phyloP scores from a whole-genome alignment of 2,113 vertebrate species.

The Myotis yumanensis region DNA sequence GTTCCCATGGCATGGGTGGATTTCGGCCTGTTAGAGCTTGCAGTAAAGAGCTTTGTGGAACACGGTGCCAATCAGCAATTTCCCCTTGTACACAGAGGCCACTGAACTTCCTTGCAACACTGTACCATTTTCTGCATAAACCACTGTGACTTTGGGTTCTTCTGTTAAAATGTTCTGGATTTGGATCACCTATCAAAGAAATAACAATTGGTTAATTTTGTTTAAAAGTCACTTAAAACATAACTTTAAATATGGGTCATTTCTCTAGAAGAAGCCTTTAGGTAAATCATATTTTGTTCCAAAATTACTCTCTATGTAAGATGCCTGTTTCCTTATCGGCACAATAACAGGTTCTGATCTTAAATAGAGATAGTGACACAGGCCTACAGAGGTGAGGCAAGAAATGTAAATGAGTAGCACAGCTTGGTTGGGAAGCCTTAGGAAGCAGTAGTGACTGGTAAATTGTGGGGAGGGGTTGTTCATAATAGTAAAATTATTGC shows the following conservation, averaged over 20 bases:
- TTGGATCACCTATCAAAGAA: constrained; percentile 86
- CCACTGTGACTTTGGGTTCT: constrained; percentile 86
- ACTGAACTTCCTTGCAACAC: constrained; percentile 88
- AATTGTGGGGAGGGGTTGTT: neutral
- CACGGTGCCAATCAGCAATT: constrained; percentile 90
- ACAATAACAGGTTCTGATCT: neutral
- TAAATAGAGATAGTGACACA: neutral
- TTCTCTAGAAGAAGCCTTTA: neutral
- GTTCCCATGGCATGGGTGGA: fast-evolving
- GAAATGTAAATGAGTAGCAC: neutral
- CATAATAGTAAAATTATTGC: neutral
- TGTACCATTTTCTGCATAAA: constrained; percentile 88
- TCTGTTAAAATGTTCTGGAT: constrained; percentile 91
- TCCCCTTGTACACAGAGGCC: constrained; percentile 85
- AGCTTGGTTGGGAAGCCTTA: too few relatives aligned
- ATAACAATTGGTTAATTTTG: neutral
- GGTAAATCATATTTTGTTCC: neutral
- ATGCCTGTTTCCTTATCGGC: neutral
- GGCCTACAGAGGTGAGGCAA: neutral
- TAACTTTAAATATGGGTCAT: neutral
- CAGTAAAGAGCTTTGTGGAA: constrained; percentile 92
- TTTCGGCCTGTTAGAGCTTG: constrained; percentile 73
- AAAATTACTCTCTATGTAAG: neutral
- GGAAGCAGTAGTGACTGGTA: neutral
- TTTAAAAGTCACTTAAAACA: neutral